A percentile compares a stretch with the other conserved stretches of the same genome.
phyloP scores from a whole-genome alignment of 2,888 invertebrate genomes.

The Nezara viridula region DNA sequence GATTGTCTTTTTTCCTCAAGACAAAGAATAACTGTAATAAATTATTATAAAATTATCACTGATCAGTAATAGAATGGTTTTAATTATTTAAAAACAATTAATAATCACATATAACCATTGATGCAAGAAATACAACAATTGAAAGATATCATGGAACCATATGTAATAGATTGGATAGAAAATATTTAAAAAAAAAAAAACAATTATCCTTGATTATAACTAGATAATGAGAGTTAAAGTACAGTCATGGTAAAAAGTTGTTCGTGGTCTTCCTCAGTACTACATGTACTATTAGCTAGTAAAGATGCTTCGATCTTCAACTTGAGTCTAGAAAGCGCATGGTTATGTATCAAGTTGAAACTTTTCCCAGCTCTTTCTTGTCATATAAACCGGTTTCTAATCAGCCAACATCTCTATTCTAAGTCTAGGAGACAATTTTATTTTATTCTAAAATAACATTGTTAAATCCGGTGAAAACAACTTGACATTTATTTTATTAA shows the following conservation, averaged over 20 bases:
- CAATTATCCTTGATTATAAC: background rate
- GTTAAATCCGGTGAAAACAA: too few species aligned
- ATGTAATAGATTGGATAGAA: background rate
- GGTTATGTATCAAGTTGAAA: too few species aligned
- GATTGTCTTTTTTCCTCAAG: slow-evolving; percentile 86
- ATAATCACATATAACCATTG: background rate
- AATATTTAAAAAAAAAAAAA: background rate
- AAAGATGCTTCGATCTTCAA: too few species aligned
- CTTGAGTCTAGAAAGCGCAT: too few species aligned
- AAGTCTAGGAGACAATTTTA: too few species aligned
- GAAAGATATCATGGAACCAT: background rate
- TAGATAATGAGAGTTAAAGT: background rate
- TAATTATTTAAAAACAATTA: background rate
- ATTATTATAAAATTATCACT: background rate
- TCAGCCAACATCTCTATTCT: too few species aligned
- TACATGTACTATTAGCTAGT: too few species aligned
- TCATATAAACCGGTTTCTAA: too few species aligned
- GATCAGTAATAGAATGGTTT: background rate
- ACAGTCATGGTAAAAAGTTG: background rate
- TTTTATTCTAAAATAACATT: too few species aligned
- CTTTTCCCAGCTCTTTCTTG: too few species aligned
- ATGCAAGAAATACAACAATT: background rate
- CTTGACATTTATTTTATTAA: too few species aligned
- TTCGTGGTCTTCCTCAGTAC: background rate
- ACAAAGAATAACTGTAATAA: slow-evolving; percentile 79